These are phyloP conservation scores for Pangasius djambal DNA, from an alignment of 2,797 vertebrate genomes.

Conservation along the genomic window DNA sequence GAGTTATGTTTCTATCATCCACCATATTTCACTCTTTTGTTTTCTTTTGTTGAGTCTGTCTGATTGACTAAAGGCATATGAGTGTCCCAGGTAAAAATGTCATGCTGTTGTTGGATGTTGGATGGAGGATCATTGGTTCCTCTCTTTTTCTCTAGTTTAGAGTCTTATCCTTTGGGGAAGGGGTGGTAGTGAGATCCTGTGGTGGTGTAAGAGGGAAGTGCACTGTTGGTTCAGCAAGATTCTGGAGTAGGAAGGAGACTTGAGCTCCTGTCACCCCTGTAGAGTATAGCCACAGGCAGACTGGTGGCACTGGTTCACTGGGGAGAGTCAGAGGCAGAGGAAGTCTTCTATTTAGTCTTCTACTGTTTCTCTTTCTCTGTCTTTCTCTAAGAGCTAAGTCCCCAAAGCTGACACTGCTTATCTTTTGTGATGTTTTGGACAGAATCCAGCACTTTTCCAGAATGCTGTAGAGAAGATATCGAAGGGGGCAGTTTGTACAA, in stretches of 20 bases:
- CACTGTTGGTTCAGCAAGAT: neutral
- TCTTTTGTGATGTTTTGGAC: slow-evolving; percentile 13
- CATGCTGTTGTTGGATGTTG: neutral
- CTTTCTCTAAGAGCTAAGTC: neutral
- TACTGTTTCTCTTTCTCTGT: slow-evolving; percentile 46
- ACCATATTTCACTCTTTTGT: neutral
- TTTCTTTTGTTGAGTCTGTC: neutral
- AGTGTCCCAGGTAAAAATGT: neutral
- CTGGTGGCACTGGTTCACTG: no score
- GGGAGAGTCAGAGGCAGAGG: neutral
- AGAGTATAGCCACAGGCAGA: neutral
- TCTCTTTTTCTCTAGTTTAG: neutral
- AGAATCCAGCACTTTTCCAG: slow-evolving; percentile 1
- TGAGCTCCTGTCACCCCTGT: neutral
- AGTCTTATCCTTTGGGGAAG: neutral
- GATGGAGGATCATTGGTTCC: neutral
- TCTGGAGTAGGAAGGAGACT: neutral
- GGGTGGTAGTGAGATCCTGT: neutral
- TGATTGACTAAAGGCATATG: neutral
- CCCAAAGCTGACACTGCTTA: slow-evolving; percentile 9
- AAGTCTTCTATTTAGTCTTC: slow-evolving; percentile 36
- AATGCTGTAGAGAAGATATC: neutral
- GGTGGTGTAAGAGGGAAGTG: neutral
- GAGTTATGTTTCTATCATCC: neutral
- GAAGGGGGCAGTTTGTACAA: neutral